These are phyloP conservation scores for Calliscelio sp. DNA, from an alignment of 2,888 invertebrate species.

Conservation along the genomic window DNA sequence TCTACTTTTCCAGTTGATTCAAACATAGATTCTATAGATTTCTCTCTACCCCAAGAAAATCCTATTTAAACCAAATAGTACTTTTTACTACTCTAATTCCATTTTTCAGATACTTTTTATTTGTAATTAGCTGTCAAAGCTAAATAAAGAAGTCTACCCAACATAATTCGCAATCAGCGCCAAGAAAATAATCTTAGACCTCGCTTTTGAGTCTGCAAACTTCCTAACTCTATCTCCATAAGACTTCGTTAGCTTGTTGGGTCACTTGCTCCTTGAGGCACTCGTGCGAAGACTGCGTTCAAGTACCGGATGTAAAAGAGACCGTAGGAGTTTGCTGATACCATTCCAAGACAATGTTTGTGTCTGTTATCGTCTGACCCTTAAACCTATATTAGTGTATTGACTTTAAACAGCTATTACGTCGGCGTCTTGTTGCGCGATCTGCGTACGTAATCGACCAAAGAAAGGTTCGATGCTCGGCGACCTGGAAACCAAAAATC, in stretches of 20 bases:
- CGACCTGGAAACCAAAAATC: conserved; percentile 68
- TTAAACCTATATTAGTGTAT: conserved; percentile 55
- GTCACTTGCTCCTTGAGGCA: conserved; percentile 55
- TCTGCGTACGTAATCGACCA: conserved; percentile 56
- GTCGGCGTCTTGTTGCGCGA: conserved; percentile 40
- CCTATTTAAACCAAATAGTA: too few relatives aligned
- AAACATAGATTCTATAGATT: too few relatives aligned
- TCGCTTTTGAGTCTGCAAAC: neutral
- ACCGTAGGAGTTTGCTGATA: conserved; percentile 61
- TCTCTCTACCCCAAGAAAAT: too few relatives aligned
- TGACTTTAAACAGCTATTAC: conserved; percentile 45
- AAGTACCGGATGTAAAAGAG: conserved; percentile 64
- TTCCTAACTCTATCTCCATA: conserved; percentile 22
- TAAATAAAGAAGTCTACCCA: too few relatives aligned
- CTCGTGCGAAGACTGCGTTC: conserved; percentile 47
- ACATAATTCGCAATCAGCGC: too few relatives aligned
- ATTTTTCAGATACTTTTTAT: too few relatives aligned
- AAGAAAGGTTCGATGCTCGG: conserved; percentile 61
- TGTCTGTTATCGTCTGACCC: conserved; percentile 53
- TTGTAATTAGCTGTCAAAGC: too few relatives aligned
- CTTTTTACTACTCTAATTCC: too few relatives aligned
- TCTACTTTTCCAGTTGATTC: too few relatives aligned
- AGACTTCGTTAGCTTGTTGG: conserved; percentile 33
- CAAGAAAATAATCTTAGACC: too few relatives aligned
- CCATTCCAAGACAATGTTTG: conserved; percentile 56